Conservation (phyloP, 2,797 vertebrate genomes). For the Halcyon chelicuti region DNA sequence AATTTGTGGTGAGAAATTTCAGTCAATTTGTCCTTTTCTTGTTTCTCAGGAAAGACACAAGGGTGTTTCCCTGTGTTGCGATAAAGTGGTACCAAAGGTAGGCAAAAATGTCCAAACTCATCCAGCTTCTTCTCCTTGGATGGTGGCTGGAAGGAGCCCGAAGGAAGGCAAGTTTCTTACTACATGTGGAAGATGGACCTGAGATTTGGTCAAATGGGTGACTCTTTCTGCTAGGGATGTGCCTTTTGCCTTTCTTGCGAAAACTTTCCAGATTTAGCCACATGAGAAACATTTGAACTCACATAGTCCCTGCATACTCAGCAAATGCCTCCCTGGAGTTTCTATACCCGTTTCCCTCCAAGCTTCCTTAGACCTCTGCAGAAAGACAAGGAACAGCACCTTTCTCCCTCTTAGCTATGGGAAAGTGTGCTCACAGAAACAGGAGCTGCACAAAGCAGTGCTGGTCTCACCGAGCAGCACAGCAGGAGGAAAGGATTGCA, state of each 20-base stretch:
- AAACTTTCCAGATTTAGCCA: background rate
- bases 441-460: background rate
- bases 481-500: background rate
- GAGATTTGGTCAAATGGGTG: background rate
- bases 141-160: background rate
- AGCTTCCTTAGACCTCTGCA: background rate
- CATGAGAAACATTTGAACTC: background rate
- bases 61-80: background rate
- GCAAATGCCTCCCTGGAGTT: background rate
- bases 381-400: accelerated
- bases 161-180: background rate
- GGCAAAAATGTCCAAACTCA: background rate
- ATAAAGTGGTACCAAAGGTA: background rate
- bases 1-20: background rate
- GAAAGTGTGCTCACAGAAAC: accelerated
- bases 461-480: background rate
- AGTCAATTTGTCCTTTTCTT: background rate
- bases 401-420: background rate
- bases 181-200: background rate
- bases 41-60: background rate
- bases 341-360: background rate
- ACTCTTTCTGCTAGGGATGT: background rate
- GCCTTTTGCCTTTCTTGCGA: background rate
- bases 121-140: background rate
- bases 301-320: background rate